A percentile compares a stretch with the other conserved stretches of the same genome.
Evolutionary conservation across 2,797 vertebrate species (phyloP).

Genomic region (Lepus townsendii): DNA sequence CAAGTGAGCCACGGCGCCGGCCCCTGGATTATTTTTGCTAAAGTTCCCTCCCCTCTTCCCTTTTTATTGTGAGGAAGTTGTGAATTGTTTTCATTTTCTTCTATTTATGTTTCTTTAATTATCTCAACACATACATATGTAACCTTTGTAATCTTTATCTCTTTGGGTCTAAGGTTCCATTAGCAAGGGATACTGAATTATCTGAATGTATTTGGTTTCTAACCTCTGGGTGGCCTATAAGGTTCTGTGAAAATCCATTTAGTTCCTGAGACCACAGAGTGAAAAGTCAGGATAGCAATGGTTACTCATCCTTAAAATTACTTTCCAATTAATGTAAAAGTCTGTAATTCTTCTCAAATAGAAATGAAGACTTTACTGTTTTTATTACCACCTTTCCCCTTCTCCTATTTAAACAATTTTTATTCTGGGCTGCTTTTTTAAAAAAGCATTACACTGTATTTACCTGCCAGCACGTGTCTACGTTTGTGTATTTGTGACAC

Average conservation of each 20-base stretch:
- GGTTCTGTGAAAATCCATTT: background rate
- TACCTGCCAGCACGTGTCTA: background rate
- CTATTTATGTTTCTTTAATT: conserved; percentile 19
- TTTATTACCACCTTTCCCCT: background rate
- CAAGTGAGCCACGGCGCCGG: too few relatives aligned
- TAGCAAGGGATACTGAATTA: conserved; percentile 13
- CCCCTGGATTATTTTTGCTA: too few relatives aligned
- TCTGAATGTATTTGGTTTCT: background rate
- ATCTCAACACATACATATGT: background rate
- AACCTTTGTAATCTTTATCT: conserved; percentile 1
- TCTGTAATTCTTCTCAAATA: background rate
- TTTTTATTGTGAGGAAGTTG: background rate
- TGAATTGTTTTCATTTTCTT: background rate
- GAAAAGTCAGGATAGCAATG: background rate
- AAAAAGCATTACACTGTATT: background rate
- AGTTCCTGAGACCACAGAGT: background rate
- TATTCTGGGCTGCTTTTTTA: background rate
- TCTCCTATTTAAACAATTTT: background rate
- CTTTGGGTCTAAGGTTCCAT: background rate
- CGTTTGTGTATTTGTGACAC: background rate
- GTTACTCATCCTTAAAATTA: conserved; percentile 7
- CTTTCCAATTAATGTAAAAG: background rate
- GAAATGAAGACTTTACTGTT: background rate
- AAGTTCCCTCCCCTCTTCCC: background rate
- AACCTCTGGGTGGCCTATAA: background rate